Evolutionary conservation across 1,140 invertebrate species (phyloP).

Genomic region (Papilio aristodemus): DNA sequence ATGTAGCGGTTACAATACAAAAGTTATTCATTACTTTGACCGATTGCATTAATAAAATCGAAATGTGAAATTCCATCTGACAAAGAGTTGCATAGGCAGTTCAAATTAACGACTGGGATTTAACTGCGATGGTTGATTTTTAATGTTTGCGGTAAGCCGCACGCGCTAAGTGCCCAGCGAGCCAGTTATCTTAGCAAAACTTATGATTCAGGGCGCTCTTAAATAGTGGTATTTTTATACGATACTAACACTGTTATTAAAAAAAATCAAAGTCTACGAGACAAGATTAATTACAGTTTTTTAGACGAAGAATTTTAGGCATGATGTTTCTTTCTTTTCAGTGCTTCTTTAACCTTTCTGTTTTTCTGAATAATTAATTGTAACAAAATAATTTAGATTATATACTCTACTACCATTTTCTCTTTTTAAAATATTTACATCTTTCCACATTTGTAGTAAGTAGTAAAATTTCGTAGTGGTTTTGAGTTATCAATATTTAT

Average conservation of each 20-base stretch:
- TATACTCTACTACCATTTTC: too few species aligned
- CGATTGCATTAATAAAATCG: slow-evolving; percentile 42
- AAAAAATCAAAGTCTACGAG: too few species aligned
- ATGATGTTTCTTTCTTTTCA: too few species aligned
- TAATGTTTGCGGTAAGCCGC: slow-evolving; percentile 62
- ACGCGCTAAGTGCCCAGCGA: slow-evolving; percentile 34
- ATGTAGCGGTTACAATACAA: background rate
- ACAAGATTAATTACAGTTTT: too few species aligned
- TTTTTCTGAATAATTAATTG: too few species aligned
- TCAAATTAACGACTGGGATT: slow-evolving; percentile 53
- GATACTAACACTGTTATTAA: background rate
- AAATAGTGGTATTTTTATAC: background rate
- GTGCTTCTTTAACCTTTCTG: too few species aligned
- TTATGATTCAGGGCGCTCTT: slow-evolving; percentile 6
- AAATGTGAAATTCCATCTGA: slow-evolving; percentile 42
- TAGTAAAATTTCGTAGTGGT: too few species aligned
- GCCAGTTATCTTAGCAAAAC: slow-evolving; percentile 42
- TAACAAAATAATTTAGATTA: too few species aligned
- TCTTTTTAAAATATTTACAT: too few species aligned
- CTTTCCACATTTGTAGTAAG: too few species aligned
- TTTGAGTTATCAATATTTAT: too few species aligned
- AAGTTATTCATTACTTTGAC: slow-evolving; percentile 16
- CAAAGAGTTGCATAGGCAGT: slow-evolving; percentile 57
- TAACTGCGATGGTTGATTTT: slow-evolving; percentile 49
- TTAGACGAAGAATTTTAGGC: too few species aligned